phyloP scores from a whole-genome alignment of 1,140 invertebrate species.

The Phymorhynchus buccinoides region DNA sequence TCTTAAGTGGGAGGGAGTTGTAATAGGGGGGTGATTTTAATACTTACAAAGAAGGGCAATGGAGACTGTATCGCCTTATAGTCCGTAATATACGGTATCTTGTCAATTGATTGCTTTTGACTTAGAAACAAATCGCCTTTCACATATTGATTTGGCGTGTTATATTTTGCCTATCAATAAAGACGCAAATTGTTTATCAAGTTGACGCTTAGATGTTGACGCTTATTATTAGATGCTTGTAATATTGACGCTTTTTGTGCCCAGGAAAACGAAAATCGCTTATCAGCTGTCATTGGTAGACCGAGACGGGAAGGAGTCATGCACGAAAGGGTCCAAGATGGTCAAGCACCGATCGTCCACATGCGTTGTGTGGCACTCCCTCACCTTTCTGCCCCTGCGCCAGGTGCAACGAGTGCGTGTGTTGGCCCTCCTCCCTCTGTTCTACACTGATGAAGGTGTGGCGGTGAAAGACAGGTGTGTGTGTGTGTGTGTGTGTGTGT shows the following conservation, averaged over 20 bases:
- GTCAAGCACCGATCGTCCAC: conserved; percentile 56
- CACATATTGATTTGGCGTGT: no score
- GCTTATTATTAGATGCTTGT: no score
- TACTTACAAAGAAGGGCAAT: no score
- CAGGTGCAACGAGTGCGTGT: conserved; percentile 50
- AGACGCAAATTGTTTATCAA: no score
- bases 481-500: neutral
- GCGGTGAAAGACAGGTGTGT: conserved; percentile 57
- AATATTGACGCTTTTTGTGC: conserved; percentile 37
- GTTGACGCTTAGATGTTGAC: no score
- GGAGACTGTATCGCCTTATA: no score
- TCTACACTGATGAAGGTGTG: conserved; percentile 55
- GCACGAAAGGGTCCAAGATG: conserved; percentile 46
- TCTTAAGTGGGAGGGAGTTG: no score
- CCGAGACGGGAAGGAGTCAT: conserved; percentile 48
- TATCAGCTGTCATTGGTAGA: conserved; percentile 60
- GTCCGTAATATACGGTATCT: no score
- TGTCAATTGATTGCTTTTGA: no score
- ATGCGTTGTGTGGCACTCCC: conserved; percentile 56
- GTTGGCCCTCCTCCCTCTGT: conserved; percentile 58
- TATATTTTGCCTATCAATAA: no score
- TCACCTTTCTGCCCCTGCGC: conserved; percentile 49
- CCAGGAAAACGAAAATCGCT: conserved; percentile 53
- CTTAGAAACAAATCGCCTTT: no score
- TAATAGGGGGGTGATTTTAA: no score